Conservation (phyloP, 2,113 vertebrate genomes). For the Poeciliopsis turrubarensis region DNA sequence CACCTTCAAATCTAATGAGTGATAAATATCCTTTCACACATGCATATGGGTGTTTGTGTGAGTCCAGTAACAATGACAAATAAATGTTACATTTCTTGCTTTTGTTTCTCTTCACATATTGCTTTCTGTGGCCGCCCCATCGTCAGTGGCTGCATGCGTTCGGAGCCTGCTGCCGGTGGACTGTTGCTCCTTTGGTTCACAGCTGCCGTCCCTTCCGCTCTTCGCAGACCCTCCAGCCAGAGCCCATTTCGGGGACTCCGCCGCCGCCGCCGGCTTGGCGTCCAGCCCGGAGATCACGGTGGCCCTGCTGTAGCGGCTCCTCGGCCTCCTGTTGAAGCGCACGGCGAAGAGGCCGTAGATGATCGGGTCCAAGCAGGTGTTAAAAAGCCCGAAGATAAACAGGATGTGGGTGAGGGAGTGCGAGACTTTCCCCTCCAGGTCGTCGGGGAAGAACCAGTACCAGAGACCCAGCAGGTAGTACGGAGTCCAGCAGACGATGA, state of each 20-base stretch:
- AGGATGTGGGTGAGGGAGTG: slow-evolving; percentile 81
- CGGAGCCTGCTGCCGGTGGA: slow-evolving; percentile 3
- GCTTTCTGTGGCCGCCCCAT: background rate
- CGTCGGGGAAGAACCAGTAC: slow-evolving; percentile 85
- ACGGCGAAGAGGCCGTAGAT: slow-evolving; percentile 82
- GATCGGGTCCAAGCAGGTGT: slow-evolving; percentile 80
- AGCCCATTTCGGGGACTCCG: slow-evolving; percentile 31
- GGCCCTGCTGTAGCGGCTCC: slow-evolving; percentile 22
- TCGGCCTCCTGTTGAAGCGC: slow-evolving; percentile 57
- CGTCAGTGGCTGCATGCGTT: background rate
- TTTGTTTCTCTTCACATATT: slow-evolving; percentile 1
- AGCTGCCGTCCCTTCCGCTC: background rate
- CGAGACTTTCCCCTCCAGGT: slow-evolving; percentile 79
- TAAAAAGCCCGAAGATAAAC: slow-evolving; percentile 84
- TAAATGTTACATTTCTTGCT: background rate
- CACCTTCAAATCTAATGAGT: background rate
- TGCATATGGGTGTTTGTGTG: background rate
- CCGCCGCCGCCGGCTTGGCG: background rate
- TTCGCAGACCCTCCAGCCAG: background rate
- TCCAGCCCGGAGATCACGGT: slow-evolving; percentile 6
- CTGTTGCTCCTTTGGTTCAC: slow-evolving; percentile 9
- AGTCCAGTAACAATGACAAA: background rate
- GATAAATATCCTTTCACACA: background rate
- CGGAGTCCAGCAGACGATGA: slow-evolving; percentile 84
- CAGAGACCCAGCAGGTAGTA: slow-evolving; percentile 84